Evolutionary conservation across 1,140 invertebrate species (phyloP).

Genomic region (Caerostris darwini): DNA sequence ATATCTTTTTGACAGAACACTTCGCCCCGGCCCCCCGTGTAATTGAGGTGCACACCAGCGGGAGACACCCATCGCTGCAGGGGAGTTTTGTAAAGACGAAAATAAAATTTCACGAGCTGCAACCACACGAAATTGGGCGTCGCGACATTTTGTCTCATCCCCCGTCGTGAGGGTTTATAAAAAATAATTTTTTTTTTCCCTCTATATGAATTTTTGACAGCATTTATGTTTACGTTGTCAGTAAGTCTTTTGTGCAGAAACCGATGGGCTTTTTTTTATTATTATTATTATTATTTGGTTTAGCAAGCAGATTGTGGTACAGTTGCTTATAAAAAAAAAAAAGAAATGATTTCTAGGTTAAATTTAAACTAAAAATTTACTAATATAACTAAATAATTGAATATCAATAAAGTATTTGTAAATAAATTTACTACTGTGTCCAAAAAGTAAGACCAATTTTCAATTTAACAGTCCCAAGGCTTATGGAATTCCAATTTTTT

Average conservation of each 20-base stretch:
- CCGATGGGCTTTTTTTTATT: background rate
- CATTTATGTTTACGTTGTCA: conserved; percentile 42
- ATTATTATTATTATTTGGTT: too few relatives aligned
- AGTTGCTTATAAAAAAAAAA: background rate
- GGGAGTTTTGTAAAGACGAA: conserved; percentile 30
- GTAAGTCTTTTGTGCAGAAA: background rate
- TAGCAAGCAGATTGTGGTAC: background rate
- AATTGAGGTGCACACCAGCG: conserved; percentile 12
- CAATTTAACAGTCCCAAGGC: too few relatives aligned
- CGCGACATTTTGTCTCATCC: conserved; percentile 47
- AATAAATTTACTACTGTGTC: too few relatives aligned
- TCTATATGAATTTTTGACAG: conserved; percentile 12
- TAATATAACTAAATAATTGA: too few relatives aligned
- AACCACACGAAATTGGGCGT: background rate
- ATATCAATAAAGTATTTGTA: too few relatives aligned
- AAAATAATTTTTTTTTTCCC: background rate
- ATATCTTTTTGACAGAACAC: conserved; percentile 50
- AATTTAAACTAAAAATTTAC: too few relatives aligned
- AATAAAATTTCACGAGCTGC: conserved; percentile 41
- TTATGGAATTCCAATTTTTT: too few relatives aligned
- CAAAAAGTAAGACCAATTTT: too few relatives aligned
- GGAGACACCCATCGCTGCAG: conserved; percentile 46
- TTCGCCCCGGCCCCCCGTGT: background rate
- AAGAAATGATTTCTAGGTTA: too few relatives aligned
- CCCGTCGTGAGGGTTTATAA: background rate